Base-by-base conservation (phyloP, 2,113 vertebrate genomes). In the Oxygymnocypris stewartii region DNA sequence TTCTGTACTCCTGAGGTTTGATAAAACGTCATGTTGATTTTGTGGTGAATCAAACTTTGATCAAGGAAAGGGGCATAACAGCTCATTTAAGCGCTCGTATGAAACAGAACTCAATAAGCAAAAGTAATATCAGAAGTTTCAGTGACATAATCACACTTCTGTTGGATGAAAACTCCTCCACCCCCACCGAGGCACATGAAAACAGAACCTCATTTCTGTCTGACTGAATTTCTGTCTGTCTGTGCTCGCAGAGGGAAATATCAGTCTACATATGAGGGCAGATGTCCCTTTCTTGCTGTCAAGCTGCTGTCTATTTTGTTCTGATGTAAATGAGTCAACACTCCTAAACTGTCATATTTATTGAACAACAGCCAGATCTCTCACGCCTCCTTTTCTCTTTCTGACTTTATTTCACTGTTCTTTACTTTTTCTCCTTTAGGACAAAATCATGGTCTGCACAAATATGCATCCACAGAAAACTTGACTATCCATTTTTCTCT, bases 131-230 rank as follows among this genome's bases (percentile, higher is more conserved):
- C 67, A 74, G 82, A 84, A 84, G 69, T 74, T 84, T 57, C 69
- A 28, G 82, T 74, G 82, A 84, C 67, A 84, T 74, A 84, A 84
- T 74, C 67, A 74, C 69, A 84, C 82, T 74, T 84, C 49, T 84
- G 69, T 42, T 74, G 35, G 69, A 84, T 74, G 82, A 74, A 59
- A 84, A 59, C 82, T 84, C 51, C 63, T 71, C 65, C 42, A 35
- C 42, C 65, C 25, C 42, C 65, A 51, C 63, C 28, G 20, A 82
- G 44, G 42, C 81, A 74, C 69, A 83, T 35, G 65, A 54, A 83
- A 82, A 69, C 80, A 81, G 42, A 82, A 71, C n/a, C 44, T 35
- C 28, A 71, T 83, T 71, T 83, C 69, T 42, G 69, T 84, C 37
- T 74, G 82, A 74, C 35, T 84, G 82, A 74, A 74, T n/a, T n/a